These are phyloP conservation scores for Candidula unifasciata DNA, from an alignment of 2,888 invertebrate species.

Conservation along the genomic window DNA sequence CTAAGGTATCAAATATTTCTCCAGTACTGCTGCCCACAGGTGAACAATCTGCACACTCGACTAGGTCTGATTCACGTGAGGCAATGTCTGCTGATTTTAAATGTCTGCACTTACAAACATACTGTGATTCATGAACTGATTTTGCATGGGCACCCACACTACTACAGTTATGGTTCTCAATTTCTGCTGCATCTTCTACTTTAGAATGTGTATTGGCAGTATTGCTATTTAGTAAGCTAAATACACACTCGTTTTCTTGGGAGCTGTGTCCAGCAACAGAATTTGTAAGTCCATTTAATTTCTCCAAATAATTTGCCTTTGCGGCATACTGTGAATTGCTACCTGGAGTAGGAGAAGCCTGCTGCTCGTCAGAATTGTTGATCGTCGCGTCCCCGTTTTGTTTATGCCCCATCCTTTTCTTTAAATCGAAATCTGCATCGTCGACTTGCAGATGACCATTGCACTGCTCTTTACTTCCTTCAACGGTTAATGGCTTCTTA, in stretches of 20 bases:
- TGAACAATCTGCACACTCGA: neutral
- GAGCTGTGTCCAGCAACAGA: conserved; percentile 23
- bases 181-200: neutral
- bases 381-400: neutral
- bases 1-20: conserved; percentile 19
- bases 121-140: neutral
- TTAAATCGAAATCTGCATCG: neutral
- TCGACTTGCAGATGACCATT: conserved; percentile 26
- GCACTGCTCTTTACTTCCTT: conserved; percentile 7
- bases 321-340: neutral
- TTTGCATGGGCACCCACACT: neutral
- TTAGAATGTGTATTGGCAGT: neutral
- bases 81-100: conserved; percentile 2
- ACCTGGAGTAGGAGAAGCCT: neutral
- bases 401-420: neutral
- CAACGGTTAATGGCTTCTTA: neutral
- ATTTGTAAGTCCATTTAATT: conserved; percentile 22
- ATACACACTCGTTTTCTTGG: neutral
- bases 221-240: neutral
- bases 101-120: neutral
- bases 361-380: no score
- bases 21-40: neutral
- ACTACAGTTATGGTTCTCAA: neutral
- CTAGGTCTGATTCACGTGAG: neutral
- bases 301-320: conserved; percentile 4